Conservation (phyloP, 2,797 vertebrate species). For the Myripristis murdjan region DNA sequence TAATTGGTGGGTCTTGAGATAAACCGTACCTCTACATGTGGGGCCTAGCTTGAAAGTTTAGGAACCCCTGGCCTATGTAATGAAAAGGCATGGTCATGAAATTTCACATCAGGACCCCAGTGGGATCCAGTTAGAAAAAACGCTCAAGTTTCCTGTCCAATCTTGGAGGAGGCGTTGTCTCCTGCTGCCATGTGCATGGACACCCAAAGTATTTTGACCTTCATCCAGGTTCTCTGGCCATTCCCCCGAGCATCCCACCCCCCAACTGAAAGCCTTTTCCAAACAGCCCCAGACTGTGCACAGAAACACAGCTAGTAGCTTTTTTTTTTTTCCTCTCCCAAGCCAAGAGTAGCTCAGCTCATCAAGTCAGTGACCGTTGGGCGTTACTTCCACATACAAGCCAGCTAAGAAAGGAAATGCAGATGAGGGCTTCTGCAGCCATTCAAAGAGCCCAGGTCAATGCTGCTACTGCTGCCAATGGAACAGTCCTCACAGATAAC, state of each 20-base stretch:
- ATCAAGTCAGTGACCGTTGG: slow-evolving; percentile 87
- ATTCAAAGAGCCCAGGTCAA: slow-evolving; percentile 87
- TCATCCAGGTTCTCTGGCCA: slow-evolving; percentile 81
- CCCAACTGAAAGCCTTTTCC: too few species aligned
- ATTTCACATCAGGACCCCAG: too few species aligned
- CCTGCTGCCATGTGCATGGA: slow-evolving; percentile 78
- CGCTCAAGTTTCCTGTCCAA: background rate
- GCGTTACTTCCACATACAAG: slow-evolving; percentile 92
- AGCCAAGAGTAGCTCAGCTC: slow-evolving; percentile 70
- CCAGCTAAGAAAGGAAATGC: slow-evolving; percentile 91
- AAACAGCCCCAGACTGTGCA: slow-evolving; percentile 1
- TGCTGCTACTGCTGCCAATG: slow-evolving; percentile 63
- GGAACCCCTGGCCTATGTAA: too few species aligned
- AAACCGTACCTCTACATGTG: too few species aligned
- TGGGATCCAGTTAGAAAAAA: too few species aligned
- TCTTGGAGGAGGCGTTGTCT: slow-evolving; percentile 80
- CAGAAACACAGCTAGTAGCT: background rate
- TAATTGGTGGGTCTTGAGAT: too few species aligned
- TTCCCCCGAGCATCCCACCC: background rate
- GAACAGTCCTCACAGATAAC: slow-evolving; percentile 83
- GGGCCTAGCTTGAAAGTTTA: too few species aligned
- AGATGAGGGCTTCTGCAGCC: slow-evolving; percentile 89
- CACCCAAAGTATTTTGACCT: slow-evolving; percentile 86
- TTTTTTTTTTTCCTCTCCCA: slow-evolving; percentile 1
- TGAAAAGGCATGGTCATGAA: too few species aligned